These are phyloP conservation scores for Plagodis dolabraria DNA, from an alignment of 2,888 invertebrate genomes.

Conservation along the genomic window DNA sequence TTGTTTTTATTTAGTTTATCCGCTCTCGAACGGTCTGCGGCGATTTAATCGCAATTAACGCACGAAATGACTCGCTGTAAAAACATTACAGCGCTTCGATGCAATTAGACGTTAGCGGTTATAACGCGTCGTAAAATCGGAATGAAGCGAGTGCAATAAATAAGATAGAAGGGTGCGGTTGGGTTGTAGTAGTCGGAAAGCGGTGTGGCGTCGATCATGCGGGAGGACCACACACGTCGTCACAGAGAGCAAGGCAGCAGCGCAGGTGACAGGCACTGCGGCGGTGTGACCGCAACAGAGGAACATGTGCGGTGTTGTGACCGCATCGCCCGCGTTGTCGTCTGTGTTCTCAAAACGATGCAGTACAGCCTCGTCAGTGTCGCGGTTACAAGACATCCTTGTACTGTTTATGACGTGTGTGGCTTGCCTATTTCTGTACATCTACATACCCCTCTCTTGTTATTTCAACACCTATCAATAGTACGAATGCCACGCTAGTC, in stretches of 20 bases:
- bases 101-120: conserved; percentile 62
- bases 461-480: conserved; percentile 7
- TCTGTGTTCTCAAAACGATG: conserved; percentile 26
- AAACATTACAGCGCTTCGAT: conserved; percentile 49
- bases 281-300: conserved; percentile 55
- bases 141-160: conserved; percentile 57
- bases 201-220: conserved; percentile 38
- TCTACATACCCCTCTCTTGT: conserved; percentile 7
- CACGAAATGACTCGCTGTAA: conserved; percentile 52
- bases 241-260: conserved; percentile 36
- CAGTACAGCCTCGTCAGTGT: conserved; percentile 50
- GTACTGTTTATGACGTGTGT: conserved; percentile 48
- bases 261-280: conserved; percentile 36
- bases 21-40: conserved; percentile 49
- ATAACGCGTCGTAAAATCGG: conserved; percentile 57
- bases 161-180: conserved; percentile 44
- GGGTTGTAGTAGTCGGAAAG: conserved; percentile 25
- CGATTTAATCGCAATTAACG: conserved; percentile 60
- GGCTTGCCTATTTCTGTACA: conserved; percentile 35
- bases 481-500: too few relatives aligned
- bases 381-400: conserved; percentile 52
- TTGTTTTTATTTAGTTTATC: conserved; percentile 56
- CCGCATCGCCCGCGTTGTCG: conserved; percentile 18
- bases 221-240: conserved; percentile 58
- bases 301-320: conserved; percentile 48